Evolutionary conservation across 1,140 invertebrate species (phyloP).

Genomic region (Whitmania pigra): DNA sequence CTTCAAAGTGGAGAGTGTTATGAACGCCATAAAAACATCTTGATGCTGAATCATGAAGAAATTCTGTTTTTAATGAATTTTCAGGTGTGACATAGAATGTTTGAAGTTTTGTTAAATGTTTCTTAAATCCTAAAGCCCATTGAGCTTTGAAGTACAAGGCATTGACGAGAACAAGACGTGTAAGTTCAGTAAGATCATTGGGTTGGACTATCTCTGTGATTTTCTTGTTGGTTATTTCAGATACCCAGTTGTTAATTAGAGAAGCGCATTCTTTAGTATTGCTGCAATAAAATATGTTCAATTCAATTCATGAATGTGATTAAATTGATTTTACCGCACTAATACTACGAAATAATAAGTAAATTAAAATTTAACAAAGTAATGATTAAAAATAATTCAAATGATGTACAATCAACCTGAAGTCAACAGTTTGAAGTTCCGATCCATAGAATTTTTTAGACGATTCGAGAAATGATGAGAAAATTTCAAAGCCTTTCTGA

Average conservation of each 20-base stretch:
- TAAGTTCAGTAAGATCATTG: neutral
- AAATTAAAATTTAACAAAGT: too few species aligned
- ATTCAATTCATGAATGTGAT: too few species aligned
- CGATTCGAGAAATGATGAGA: neutral
- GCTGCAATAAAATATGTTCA: neutral
- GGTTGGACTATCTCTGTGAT: neutral
- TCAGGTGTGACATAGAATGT: neutral
- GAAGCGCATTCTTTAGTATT: neutral
- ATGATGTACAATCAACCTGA: neutral
- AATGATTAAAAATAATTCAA: too few species aligned
- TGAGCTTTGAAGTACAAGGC: conserved; percentile 8
- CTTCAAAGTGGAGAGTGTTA: conserved; percentile 26
- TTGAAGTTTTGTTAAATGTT: neutral
- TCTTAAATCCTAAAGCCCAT: neutral
- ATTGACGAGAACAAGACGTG: conserved; percentile 11
- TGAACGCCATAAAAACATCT: neutral
- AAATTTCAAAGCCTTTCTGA: neutral
- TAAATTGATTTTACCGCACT: too few species aligned
- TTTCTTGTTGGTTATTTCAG: conserved; percentile 6
- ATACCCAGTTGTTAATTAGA: conserved; percentile 14
- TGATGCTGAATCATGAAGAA: conserved; percentile 30
- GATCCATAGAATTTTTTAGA: neutral
- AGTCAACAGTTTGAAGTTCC: neutral
- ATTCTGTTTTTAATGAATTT: neutral
- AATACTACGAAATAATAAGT: too few species aligned